Percentiles rank a stretch among this genome's conserved stretches.
These are phyloP conservation scores for Diuraphis noxia DNA, from an alignment of 1,140 invertebrate genomes.

Conservation along the genomic window DNA sequence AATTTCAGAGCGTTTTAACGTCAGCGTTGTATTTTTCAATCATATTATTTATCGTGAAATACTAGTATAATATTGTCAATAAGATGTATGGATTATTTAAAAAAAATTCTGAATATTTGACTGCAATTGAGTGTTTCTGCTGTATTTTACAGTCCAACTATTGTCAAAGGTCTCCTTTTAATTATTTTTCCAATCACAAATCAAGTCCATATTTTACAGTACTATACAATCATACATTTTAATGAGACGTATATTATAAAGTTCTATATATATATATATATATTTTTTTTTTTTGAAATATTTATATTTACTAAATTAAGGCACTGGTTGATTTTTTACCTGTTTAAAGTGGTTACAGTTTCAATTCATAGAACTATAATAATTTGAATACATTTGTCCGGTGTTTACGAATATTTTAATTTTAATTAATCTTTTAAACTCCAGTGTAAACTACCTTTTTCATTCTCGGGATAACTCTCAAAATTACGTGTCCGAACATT, in stretches of 20 bases:
- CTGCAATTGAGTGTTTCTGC: background rate
- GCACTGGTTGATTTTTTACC: background rate
- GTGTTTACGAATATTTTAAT: background rate
- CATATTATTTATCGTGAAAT: background rate
- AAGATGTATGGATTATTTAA: background rate
- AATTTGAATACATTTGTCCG: background rate
- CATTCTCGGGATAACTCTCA: background rate
- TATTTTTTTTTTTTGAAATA: background rate
- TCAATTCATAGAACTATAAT: background rate
- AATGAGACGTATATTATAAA: background rate
- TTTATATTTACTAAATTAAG: background rate
- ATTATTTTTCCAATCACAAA: background rate
- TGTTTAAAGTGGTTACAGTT: background rate
- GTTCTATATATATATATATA: background rate
- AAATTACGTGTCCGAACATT: constrained; percentile 26
- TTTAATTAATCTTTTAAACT: background rate
- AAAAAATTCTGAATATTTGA: background rate
- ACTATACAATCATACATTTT: background rate
- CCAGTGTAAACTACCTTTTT: background rate
- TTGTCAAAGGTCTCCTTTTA: background rate
- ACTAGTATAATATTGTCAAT: no score
- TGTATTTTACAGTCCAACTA: background rate
- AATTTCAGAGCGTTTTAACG: background rate
- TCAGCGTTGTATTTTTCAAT: background rate
- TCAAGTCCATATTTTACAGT: background rate